Evolutionary conservation across 53 echinoderm and acorn worm species (phyloP).

Genomic region (Zoroaster sp.): DNA sequence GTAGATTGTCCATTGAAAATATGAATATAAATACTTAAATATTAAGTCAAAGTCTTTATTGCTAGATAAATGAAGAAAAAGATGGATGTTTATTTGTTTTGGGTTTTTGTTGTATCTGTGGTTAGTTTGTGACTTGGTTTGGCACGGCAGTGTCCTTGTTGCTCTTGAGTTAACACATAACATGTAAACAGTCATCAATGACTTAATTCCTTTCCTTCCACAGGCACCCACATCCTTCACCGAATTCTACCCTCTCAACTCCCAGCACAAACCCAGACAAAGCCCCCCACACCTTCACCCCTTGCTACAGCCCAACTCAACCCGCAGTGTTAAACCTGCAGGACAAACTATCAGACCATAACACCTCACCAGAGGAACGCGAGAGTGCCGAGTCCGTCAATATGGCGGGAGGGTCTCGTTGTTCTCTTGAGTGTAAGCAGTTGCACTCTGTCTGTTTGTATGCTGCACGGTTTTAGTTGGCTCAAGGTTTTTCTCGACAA

Average conservation of each 20-base stretch:
- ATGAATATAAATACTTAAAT: too few relatives aligned
- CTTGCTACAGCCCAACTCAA: background rate
- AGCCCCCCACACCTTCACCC: too few relatives aligned
- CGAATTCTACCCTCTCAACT: background rate
- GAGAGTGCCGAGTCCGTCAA: background rate
- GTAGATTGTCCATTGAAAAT: too few relatives aligned
- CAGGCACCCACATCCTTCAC: background rate
- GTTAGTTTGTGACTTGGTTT: too few relatives aligned
- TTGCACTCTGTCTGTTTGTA: background rate
- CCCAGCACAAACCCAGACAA: background rate
- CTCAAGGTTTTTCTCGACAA: background rate
- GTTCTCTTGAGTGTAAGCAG: constrained; percentile 13
- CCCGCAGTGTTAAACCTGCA: background rate
- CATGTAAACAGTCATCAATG: background rate
- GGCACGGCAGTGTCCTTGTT: too few relatives aligned
- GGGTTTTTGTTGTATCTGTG: too few relatives aligned
- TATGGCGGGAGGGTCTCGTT: constrained; percentile 4
- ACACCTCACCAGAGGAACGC: background rate
- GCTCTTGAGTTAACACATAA: too few relatives aligned
- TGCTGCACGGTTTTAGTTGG: background rate
- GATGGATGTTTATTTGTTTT: too few relatives aligned
- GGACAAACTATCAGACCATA: constrained; percentile 3
- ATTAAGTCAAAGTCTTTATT: too few relatives aligned
- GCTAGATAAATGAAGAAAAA: too few relatives aligned
- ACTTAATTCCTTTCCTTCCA: background rate